phyloP scores from a whole-genome alignment of 1,140 invertebrate species.

The Diorhabda elongata region DNA sequence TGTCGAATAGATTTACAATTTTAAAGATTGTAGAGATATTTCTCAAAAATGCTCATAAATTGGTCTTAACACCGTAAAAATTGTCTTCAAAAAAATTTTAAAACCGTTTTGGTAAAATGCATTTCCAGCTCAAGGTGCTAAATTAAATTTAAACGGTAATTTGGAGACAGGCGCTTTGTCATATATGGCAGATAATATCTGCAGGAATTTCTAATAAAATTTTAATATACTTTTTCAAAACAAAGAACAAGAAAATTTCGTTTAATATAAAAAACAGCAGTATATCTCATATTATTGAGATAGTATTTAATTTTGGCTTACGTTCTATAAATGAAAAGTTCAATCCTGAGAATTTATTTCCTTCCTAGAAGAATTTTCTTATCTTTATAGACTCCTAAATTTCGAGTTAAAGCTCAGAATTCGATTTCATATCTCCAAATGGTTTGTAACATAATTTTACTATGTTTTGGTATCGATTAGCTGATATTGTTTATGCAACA shows the following conservation, averaged over 20 bases:
- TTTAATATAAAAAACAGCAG: no score
- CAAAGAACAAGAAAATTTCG: background rate
- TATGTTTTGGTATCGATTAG: no score
- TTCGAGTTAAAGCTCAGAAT: no score
- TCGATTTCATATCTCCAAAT: no score
- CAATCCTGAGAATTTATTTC: no score
- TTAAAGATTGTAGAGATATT: background rate
- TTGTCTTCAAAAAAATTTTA: background rate
- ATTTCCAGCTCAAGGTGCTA: constrained; percentile 1
- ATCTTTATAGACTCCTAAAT: no score
- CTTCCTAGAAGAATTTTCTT: no score
- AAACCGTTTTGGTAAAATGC: background rate
- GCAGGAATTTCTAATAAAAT: background rate
- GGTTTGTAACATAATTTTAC: no score
- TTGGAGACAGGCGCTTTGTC: background rate
- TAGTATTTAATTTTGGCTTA: no score
- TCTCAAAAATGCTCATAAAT: background rate
- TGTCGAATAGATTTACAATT: background rate
- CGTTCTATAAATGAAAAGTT: no score
- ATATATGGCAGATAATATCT: background rate
- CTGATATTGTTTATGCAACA: no score
- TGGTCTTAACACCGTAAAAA: background rate
- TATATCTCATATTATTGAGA: no score
- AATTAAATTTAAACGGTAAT: background rate
- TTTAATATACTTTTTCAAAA: background rate